Percentiles rank a stretch among this genome's conserved stretches.
These are phyloP conservation scores for Dioctria rufipes DNA, from an alignment of 2,888 invertebrate genomes.

Conservation along the genomic window DNA sequence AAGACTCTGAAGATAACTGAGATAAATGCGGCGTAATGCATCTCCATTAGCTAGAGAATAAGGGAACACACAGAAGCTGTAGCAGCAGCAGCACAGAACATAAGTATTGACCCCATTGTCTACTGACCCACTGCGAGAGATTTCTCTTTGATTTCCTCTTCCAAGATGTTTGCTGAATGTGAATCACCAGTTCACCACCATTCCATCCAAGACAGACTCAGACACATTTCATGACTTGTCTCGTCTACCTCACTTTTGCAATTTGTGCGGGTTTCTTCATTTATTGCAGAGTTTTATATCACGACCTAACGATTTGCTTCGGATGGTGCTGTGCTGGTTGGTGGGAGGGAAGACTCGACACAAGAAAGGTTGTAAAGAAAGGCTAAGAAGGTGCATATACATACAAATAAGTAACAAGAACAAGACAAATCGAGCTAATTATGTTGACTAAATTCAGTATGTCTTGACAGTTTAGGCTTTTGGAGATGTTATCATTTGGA, in stretches of 20 bases:
- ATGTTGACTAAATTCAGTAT: too few species aligned
- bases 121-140: slow-evolving; percentile 68
- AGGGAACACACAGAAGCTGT: slow-evolving; percentile 10
- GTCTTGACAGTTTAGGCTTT: too few species aligned
- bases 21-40: slow-evolving; percentile 21
- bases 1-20: slow-evolving; percentile 9
- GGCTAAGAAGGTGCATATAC: too few species aligned
- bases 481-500: too few species aligned
- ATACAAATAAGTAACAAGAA: too few species aligned
- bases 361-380: too few species aligned
- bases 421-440: too few species aligned
- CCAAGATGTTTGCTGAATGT: slow-evolving; percentile 33
- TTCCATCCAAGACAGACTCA: not conserved
- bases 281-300: slow-evolving; percentile 5
- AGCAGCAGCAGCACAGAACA: slow-evolving; percentile 60
- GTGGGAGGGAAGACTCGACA: too few species aligned
- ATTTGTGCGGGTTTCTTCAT: slow-evolving; percentile 25
- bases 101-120: slow-evolving; percentile 70
- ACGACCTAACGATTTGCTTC: too few species aligned
- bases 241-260: slow-evolving; percentile 28
- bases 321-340: too few species aligned
- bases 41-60: slow-evolving; percentile 1
- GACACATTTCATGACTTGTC: slow-evolving; percentile 19
- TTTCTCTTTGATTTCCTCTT: slow-evolving; percentile 53
- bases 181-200: slow-evolving; percentile 13